Conservation (phyloP, 2,888 invertebrate species). For the Eurytoma californica region DNA sequence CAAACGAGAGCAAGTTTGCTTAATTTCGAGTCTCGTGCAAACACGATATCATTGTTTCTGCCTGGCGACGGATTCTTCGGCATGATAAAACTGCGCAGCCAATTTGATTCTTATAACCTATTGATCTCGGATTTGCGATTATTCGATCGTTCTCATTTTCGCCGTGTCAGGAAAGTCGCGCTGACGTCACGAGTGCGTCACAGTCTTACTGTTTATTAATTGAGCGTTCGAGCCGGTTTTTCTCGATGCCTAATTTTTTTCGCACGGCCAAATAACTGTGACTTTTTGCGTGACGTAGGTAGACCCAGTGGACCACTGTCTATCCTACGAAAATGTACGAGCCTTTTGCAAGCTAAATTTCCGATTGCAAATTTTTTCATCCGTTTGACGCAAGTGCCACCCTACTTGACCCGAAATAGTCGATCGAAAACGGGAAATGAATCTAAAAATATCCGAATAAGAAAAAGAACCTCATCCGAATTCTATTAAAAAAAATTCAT, state of each 20-base stretch:
- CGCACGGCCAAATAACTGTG: not conserved
- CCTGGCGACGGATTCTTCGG: too few relatives aligned
- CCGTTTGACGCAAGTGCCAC: too few relatives aligned
- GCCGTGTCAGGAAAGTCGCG: conserved; percentile 13
- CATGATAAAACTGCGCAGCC: not conserved
- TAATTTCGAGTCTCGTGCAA: not conserved
- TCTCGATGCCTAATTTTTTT: not conserved
- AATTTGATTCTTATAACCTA: conserved; percentile 37
- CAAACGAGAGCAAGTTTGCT: not conserved
- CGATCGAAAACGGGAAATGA: too few relatives aligned
- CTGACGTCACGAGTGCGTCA: conserved; percentile 33
- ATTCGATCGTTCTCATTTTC: conserved; percentile 31
- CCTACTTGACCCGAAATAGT: too few relatives aligned
- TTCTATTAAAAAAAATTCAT: not conserved
- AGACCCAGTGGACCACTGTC: too few relatives aligned
- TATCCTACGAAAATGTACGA: too few relatives aligned
- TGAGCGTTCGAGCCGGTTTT: not conserved
- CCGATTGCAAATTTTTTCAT: too few relatives aligned
- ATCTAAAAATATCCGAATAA: too few relatives aligned
- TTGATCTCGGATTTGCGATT: conserved; percentile 30
- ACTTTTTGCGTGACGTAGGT: not conserved
- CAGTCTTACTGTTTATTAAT: conserved; percentile 20
- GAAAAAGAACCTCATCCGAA: too few relatives aligned
- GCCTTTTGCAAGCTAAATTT: too few relatives aligned
- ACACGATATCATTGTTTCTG: too few relatives aligned